These are phyloP conservation scores for Nomada fabriciana DNA, from an alignment of 2,888 invertebrate genomes.

Conservation along the genomic window DNA sequence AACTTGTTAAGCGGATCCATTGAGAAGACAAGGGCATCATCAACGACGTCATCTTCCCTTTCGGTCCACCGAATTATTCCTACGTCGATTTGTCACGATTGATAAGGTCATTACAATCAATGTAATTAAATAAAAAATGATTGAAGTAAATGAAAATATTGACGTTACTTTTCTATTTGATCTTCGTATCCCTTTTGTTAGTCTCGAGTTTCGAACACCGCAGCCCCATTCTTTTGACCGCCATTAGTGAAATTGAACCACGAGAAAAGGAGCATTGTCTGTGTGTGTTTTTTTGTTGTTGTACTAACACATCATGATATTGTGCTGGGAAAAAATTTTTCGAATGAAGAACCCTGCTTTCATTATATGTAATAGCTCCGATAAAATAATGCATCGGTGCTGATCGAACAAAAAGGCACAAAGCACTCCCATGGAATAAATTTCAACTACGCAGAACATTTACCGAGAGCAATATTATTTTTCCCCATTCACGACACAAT, in stretches of 20 bases:
- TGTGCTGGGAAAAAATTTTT: constrained; percentile 3
- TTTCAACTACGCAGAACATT: too few species aligned
- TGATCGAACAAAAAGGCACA: not conserved
- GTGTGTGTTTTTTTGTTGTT: not conserved
- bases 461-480: too few species aligned
- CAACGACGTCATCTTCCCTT: constrained; percentile 46
- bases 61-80: constrained; percentile 30
- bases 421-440: too few species aligned
- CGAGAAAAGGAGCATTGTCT: constrained; percentile 35
- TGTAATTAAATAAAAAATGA: not conserved
- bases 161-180: not conserved
- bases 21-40: constrained; percentile 59
- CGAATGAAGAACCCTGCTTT: constrained; percentile 13
- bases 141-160: not conserved
- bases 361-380: not conserved
- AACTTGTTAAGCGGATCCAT: constrained; percentile 69
- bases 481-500: too few species aligned
- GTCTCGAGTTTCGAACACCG: constrained; percentile 18
- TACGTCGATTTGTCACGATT: constrained; percentile 40
- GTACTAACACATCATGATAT: constrained; percentile 1
- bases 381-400: not conserved
- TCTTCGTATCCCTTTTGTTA: not conserved
- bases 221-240: constrained; percentile 26
- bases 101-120: not conserved
- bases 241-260: constrained; percentile 60